Conservation (phyloP, 2,888 invertebrate genomes). For the Gasteruption jaculator region DNA sequence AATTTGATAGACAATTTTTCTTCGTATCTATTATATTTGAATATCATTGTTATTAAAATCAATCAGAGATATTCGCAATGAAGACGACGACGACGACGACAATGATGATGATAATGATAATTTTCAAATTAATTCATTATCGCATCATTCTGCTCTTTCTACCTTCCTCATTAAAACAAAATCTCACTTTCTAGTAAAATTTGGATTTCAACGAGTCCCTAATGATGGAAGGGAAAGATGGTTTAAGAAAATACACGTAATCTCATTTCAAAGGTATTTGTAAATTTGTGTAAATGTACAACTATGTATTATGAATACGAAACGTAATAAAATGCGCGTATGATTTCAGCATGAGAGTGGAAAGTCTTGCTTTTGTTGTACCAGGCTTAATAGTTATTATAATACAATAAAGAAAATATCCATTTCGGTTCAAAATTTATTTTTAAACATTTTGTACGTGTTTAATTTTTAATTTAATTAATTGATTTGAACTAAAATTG, state of each 20-base stretch:
- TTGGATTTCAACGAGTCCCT: slow-evolving; percentile 14
- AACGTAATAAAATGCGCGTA: slow-evolving; percentile 32
- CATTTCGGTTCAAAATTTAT: slow-evolving; percentile 5
- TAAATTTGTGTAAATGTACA: slow-evolving; percentile 48
- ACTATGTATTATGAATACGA: slow-evolving; percentile 39
- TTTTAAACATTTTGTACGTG: neutral
- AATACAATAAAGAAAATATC: slow-evolving; percentile 17
- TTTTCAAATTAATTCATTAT: neutral
- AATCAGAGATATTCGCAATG: too few relatives aligned
- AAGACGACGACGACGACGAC: too few relatives aligned
- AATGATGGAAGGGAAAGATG: slow-evolving; percentile 17
- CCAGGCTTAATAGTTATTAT: slow-evolving; percentile 20
- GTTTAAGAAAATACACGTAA: slow-evolving; percentile 24
- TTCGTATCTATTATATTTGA: too few relatives aligned
- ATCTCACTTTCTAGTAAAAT: neutral
- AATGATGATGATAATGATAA: too few relatives aligned
- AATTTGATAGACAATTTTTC: too few relatives aligned
- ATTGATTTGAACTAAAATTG: too few relatives aligned
- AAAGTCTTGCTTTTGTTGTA: too few relatives aligned
- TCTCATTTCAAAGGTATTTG: slow-evolving; percentile 41
- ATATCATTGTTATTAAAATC: too few relatives aligned
- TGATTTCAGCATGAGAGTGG: slow-evolving; percentile 29
- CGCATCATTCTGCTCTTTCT: neutral
- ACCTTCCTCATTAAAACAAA: neutral
- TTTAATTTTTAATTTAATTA: neutral